Base-by-base conservation (phyloP, 2,888 invertebrate genomes). In the Perizoma flavofasciatum region DNA sequence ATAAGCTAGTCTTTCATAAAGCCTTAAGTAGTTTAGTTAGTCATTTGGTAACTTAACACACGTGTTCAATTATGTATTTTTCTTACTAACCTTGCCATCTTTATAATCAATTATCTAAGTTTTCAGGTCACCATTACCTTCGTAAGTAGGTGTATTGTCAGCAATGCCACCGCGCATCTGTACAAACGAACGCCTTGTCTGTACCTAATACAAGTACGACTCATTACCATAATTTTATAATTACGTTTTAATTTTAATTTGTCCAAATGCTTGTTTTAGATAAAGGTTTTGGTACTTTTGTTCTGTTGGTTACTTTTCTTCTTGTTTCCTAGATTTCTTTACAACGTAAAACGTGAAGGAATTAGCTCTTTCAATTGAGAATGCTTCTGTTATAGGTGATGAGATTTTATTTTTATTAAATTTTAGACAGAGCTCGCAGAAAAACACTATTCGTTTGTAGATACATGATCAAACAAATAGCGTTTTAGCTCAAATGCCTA, bases 111-210 rank as follows among this genome's bases (percentile, higher is more conserved):
- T 64, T 64, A 64, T 52, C 60, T 64, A 55, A 60, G 54, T 63
- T 45, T 50, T 48, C 58, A 61, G 63, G 60, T 58, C 63, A 57
- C 45, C 48, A 49, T 54, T 57, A 48, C 63, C 56, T 59, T 50
- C 48, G 46, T 55, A 59, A 65, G 52, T 65, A 65, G 67, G 61
- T 48, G 57, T 68, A 62, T 61, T 61, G 59, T 57, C 65, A 48
- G 59, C 61, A 61, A 65, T 63, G 61, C 41, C 59, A 46, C 37
- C 51, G 35, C 50, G 53, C 68, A 69, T 60, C 64, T 62, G 69
- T 59, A 53, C 65, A 66, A 66, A 68, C 64, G 66, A 49, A 44
- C 44, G 51, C 35, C 55, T 46, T 52, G 63, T 58, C 59, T 65
- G 51, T 59, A 60, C 49, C 41, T 62, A 63, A 64, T 56, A 52